Base-by-base conservation (phyloP, 2,113 vertebrate species). In the Misgurnus anguillicaudatus region DNA sequence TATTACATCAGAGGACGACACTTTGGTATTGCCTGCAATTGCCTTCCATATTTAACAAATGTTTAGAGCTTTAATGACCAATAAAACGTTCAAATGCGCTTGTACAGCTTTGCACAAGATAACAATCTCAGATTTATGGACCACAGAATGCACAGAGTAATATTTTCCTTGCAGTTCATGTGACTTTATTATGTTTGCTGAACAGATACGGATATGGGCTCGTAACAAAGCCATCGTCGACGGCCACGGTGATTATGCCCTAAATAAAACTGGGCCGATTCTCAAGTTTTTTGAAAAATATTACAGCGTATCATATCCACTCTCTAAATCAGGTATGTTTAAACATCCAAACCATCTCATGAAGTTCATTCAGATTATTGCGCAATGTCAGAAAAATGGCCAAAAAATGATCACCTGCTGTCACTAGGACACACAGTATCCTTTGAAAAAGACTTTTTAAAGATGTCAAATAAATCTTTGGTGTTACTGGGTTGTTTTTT, bases 171-270 rank as follows among this genome's bases (percentile, higher is more conserved):
- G 4, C 58, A 19, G 11, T 14, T 3, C 70, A 58, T 21, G 17
- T 14, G 6, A 31, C 19, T n/a, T 47, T 31, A 76, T 39, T 31
- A 9, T 45, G 74, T 74, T 45, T 75, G 13, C 60, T 76, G 11
- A 87, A n/a, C 89, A 98, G 96, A 92, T 97, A 55, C 88, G 94
- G 11, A 95, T 98, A 85, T 98, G 95, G 95, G 95, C 95, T 67
- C 94, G 95, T 8, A 92, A 88, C n/a, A 47, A 24, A 0, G 94
- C 95, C 41, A 95, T 95, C 0, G 0, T 0, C 0, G 77, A 82
- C 0, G 84, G 78, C 3, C 95, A 97, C 3, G 94, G 92, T 0
- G 0, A 0, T 0, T 98, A 98, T 0, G 94, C 95, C 0, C 89
- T 95, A 7, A 81, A 1, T 0, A 85, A 93, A 63, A 97, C 96